Conservation (phyloP, 2,888 invertebrate species). For the Drosophila demipolita region DNA sequence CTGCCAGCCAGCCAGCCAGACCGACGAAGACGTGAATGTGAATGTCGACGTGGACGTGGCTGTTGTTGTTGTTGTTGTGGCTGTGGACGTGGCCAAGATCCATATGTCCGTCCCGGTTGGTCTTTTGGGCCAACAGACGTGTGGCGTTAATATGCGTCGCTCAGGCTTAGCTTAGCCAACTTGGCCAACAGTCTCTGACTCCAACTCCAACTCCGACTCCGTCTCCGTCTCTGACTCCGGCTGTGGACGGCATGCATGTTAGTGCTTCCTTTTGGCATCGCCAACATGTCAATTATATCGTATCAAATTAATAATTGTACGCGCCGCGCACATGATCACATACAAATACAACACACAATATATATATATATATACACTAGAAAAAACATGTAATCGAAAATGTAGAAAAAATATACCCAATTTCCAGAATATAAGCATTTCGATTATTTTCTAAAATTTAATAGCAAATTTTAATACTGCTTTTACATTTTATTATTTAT, state of each 20-base stretch:
- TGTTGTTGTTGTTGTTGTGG: neutral
- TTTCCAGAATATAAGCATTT: neutral
- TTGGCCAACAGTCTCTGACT: constrained; percentile 16
- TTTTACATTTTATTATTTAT: neutral
- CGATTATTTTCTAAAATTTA: neutral
- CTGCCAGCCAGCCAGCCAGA: constrained; percentile 47
- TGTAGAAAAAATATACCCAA: neutral
- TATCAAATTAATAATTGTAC: constrained; percentile 82
- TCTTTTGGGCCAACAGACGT: constrained; percentile 35
- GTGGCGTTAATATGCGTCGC: constrained; percentile 77
- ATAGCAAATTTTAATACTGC: neutral
- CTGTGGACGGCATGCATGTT: constrained; percentile 64
- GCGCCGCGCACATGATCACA: constrained; percentile 58
- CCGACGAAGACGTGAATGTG: constrained; percentile 26
- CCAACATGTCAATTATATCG: constrained; percentile 83
- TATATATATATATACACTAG: neutral
- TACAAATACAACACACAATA: constrained; percentile 18
- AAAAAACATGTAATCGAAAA: neutral
- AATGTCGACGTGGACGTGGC: constrained; percentile 8
- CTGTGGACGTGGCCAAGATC: constrained; percentile 41
- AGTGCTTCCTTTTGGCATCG: constrained; percentile 76
- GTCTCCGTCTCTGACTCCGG: constrained; percentile 9
- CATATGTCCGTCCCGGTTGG: constrained; percentile 31
- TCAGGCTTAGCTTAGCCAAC: constrained; percentile 61
- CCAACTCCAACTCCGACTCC: neutral